Conservation (phyloP, 2,797 vertebrate species). For the Myiotriccus ornatus region DNA sequence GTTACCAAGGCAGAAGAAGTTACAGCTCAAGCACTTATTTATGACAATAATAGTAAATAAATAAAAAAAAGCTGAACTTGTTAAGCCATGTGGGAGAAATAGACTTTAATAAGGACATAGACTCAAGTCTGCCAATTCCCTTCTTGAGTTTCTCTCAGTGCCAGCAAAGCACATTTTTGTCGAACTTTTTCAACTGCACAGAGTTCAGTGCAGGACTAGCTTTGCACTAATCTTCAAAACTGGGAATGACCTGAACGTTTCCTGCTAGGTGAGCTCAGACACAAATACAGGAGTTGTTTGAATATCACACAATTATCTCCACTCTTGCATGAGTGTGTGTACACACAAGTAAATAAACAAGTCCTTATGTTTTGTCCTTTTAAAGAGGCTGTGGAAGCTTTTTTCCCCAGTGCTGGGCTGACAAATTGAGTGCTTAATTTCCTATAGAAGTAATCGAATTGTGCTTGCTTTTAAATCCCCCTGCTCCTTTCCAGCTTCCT, state of each 20-base stretch:
- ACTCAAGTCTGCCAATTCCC: neutral
- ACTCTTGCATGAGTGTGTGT: neutral
- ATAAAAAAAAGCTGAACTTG: neutral
- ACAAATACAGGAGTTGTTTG: neutral
- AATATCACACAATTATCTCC: neutral
- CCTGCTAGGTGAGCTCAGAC: neutral
- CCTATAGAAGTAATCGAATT: neutral
- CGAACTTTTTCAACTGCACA: neutral
- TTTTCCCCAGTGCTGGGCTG: neutral
- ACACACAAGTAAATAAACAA: neutral
- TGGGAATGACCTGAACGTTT: neutral
- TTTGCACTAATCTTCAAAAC: neutral
- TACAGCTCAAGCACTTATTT: neutral
- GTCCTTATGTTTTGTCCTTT: neutral
- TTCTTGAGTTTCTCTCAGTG: neutral
- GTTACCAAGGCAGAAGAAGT: neutral
- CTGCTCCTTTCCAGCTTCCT: neutral
- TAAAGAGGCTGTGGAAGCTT: neutral
- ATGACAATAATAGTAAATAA: neutral
- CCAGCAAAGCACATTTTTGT: neutral
- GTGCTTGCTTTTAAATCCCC: neutral
- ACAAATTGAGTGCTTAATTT: neutral
- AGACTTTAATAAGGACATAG: constrained; percentile 2
- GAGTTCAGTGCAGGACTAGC: neutral
- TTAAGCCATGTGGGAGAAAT: neutral